A percentile compares a stretch with the other conserved stretches of the same genome.
Conservation (phyloP, 2,113 vertebrate genomes). For the Siniperca knerii region DNA sequence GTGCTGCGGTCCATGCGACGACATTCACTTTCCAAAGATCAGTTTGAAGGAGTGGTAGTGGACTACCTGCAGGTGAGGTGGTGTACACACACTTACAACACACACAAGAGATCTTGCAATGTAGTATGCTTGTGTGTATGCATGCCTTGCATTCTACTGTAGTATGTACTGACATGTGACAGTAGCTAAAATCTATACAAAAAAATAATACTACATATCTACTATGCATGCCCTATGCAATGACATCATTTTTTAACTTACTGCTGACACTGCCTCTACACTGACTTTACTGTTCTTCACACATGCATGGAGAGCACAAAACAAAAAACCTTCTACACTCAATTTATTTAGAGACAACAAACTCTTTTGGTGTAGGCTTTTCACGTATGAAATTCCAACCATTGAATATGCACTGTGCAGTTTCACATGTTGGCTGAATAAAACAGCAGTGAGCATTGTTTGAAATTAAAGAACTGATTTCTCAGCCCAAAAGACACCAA, state of each 20-base stretch:
- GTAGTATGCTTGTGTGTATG: neutral
- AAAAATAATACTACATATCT: neutral
- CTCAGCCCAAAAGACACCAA: constrained; percentile 10
- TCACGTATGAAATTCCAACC: neutral
- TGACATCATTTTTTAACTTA: neutral
- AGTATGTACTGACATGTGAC: neutral
- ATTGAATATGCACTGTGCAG: neutral
- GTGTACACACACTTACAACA: neutral
- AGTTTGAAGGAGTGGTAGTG: constrained; percentile 92
- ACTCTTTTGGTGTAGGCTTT: neutral
- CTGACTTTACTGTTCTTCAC: neutral
- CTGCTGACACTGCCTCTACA: neutral
- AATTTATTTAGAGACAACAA: neutral
- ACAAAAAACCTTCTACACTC: neutral
- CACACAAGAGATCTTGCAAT: neutral
- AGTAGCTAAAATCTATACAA: neutral
- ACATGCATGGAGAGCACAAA: neutral
- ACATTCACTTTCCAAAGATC: constrained; percentile 88
- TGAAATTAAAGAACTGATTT: neutral
- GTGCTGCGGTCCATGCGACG: constrained; percentile 85
- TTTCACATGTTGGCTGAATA: neutral
- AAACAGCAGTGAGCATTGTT: neutral
- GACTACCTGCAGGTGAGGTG: constrained; percentile 88
- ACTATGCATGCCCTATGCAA: neutral
- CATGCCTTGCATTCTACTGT: neutral